Percentiles rank a stretch among this genome's conserved stretches.
Conservation (phyloP, 2,797 vertebrate species). For the Microctenopoma stevenorrisi region DNA sequence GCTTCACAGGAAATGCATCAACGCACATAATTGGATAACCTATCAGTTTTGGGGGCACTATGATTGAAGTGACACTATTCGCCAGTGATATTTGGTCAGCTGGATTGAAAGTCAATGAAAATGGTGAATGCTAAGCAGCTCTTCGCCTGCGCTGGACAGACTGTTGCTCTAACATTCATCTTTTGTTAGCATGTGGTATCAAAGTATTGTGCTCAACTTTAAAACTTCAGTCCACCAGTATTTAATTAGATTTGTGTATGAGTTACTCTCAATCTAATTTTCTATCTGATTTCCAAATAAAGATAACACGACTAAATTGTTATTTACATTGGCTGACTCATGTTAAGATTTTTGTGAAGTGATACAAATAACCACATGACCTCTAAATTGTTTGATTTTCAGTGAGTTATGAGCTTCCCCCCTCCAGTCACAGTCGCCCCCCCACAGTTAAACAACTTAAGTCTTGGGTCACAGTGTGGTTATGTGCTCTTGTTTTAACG, state of each 20-base stretch:
- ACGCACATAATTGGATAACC: constrained; percentile 75
- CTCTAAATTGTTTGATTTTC: constrained; percentile 48
- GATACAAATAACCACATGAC: constrained; percentile 54
- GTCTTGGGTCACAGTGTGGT: constrained; percentile 54
- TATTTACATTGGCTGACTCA: constrained; percentile 40
- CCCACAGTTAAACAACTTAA: constrained; percentile 53
- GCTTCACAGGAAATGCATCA: constrained; percentile 78
- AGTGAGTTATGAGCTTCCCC: constrained; percentile 37
- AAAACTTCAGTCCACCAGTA: background rate
- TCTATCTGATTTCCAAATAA: constrained; percentile 16
- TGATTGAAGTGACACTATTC: constrained; percentile 77
- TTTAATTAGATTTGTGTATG: constrained; percentile 10
- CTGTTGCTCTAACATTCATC: constrained; percentile 46
- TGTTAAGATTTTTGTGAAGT: constrained; percentile 36
- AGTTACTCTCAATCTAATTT: constrained; percentile 32
- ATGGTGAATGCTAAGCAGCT: constrained; percentile 35
- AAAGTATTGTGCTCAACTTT: constrained; percentile 32
- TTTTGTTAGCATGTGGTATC: constrained; percentile 44
- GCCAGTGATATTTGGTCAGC: constrained; percentile 70
- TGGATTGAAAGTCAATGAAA: constrained; percentile 61
- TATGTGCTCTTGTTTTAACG: constrained; percentile 36
- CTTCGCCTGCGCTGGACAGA: constrained; percentile 21
- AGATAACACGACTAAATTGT: constrained; percentile 22
- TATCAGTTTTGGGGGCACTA: constrained; percentile 69
- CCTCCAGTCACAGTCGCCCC: constrained; percentile 23